Evolutionary conservation across 2,888 invertebrate species (phyloP).

Genomic region (Metacarcinus magister): DNA sequence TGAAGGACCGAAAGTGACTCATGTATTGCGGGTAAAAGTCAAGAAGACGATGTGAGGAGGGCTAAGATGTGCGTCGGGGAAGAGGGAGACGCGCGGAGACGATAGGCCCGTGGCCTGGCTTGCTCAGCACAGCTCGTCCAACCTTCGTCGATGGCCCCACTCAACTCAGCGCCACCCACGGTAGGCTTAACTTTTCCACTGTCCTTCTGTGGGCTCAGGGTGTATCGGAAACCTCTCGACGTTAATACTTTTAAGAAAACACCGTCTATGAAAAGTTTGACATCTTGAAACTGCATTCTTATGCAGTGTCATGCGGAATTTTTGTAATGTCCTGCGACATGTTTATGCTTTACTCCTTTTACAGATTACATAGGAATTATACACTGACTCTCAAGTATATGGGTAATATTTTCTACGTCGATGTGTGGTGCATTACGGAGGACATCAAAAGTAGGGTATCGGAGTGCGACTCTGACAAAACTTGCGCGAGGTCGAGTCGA

Average conservation of each 20-base stretch:
- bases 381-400: neutral
- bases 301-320: conserved; percentile 31
- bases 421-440: neutral
- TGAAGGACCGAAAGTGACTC: conserved; percentile 30
- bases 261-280: neutral
- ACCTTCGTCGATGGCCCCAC: conserved; percentile 72
- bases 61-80: conserved; percentile 56
- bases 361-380: neutral
- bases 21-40: neutral
- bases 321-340: neutral
- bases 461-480: neutral
- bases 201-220: neutral
- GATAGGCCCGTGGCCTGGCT: conserved; percentile 26
- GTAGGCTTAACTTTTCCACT: conserved; percentile 63
- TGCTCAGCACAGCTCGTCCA: conserved; percentile 16
- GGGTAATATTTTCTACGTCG: neutral
- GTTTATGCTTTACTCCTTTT: neutral
- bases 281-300: conserved; percentile 23
- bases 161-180: conserved; percentile 61
- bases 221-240: neutral
- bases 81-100: conserved; percentile 60
- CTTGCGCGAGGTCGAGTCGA: conserved; percentile 49
- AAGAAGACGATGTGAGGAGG: conserved; percentile 40
- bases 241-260: neutral
- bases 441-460: neutral